phyloP scores from a whole-genome alignment of 2,113 vertebrate species.

The Amblyopsis rosae region DNA sequence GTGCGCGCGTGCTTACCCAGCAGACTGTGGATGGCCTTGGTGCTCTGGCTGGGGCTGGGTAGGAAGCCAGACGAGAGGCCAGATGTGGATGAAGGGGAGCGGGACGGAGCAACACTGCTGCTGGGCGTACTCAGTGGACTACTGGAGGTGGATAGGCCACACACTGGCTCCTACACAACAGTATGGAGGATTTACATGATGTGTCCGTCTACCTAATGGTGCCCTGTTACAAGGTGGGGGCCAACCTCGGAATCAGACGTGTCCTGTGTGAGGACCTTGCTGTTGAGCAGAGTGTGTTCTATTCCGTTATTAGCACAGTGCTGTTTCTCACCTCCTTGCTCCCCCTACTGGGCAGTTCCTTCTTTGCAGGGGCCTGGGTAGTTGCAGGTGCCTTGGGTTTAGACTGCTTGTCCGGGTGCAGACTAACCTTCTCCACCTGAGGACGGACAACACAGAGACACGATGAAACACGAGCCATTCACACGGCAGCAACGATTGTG shows the following conservation, averaged over 20 bases:
- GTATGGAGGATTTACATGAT: neutral
- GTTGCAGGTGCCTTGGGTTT: constrained; percentile 54
- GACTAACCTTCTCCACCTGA: constrained; percentile 85
- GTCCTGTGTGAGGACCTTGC: neutral
- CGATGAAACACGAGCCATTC: neutral
- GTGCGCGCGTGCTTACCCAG: constrained; percentile 76
- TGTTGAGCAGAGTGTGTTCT: neutral
- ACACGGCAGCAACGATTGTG: neutral
- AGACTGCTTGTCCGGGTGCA: constrained; percentile 77
- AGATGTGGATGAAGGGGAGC: constrained; percentile 85
- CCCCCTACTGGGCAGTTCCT: constrained; percentile 48
- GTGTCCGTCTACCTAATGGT: neutral
- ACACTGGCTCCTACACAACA: constrained; percentile 68
- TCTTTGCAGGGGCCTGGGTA: constrained; percentile 52
- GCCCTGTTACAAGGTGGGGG: neutral
- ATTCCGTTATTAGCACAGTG: neutral
- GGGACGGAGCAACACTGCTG: constrained; percentile 76
- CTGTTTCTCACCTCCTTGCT: constrained; percentile 67
- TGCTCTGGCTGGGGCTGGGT: constrained; percentile 88
- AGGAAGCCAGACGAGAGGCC: constrained; percentile 84
- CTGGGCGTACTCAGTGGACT: constrained; percentile 83
- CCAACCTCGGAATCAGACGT: too few relatives aligned
- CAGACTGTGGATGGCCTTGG: constrained; percentile 84
- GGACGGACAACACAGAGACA: neutral
- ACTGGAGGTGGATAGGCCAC: constrained; percentile 79